A percentile compares a stretch with the other conserved stretches of the same genome.
Evolutionary conservation across 1,140 invertebrate species (phyloP).

Genomic region (Penaeus japonicus): DNA sequence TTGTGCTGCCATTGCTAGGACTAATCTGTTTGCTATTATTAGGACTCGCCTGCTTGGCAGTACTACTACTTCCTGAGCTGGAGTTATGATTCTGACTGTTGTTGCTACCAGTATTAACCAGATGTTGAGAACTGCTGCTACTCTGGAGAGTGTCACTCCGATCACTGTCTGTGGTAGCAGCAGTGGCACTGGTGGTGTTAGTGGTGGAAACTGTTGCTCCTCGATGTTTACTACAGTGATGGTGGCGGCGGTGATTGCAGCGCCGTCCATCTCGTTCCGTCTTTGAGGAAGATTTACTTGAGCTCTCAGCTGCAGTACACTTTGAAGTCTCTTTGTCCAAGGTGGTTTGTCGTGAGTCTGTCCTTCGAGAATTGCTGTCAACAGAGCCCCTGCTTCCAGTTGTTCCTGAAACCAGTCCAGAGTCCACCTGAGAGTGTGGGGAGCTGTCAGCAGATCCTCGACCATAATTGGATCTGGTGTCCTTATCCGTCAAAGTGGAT

Average conservation of each 20-base stretch:
- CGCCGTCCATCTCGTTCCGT: constrained; percentile 43
- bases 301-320: constrained; percentile 12
- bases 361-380: constrained; percentile 52
- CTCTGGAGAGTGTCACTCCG: constrained; percentile 54
- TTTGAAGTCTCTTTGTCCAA: constrained; percentile 31
- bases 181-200: constrained; percentile 15
- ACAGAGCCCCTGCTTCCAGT: constrained; percentile 61
- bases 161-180: constrained; percentile 53
- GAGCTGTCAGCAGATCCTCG: constrained; percentile 60
- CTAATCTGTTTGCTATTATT: constrained; percentile 45
- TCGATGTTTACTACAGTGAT: constrained; percentile 40
- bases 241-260: constrained; percentile 43
- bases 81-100: constrained; percentile 47
- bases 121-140: constrained; percentile 50
- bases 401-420: constrained; percentile 60
- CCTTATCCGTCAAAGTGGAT: constrained; percentile 59
- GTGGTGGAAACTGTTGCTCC: not conserved
- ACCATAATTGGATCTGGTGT: constrained; percentile 52
- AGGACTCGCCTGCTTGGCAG: constrained; percentile 47
- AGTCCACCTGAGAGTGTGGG: constrained; percentile 61
- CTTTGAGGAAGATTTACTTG: constrained; percentile 19
- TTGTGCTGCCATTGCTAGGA: constrained; percentile 14
- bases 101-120: constrained; percentile 46
- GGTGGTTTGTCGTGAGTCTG: constrained; percentile 18
- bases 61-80: constrained; percentile 46